phyloP scores from a whole-genome alignment of 2,113 vertebrate species.

The Coryphaenoides rupestris region DNA sequence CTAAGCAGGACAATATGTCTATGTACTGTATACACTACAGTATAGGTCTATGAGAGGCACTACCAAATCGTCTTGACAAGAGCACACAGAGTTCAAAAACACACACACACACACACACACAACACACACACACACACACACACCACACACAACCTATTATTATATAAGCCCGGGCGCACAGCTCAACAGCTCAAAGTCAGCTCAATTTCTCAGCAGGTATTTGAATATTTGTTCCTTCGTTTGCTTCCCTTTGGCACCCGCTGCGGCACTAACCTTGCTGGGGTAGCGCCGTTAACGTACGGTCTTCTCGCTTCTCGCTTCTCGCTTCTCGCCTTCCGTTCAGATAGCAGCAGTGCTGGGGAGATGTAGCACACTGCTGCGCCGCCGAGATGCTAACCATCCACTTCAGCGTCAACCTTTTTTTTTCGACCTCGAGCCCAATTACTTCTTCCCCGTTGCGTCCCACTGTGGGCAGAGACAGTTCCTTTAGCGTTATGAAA shows the following conservation, averaged over 20 bases:
- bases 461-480: slow-evolving; percentile 5
- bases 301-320: slow-evolving; percentile 47
- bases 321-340: slow-evolving; percentile 45
- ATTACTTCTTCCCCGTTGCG: slow-evolving; percentile 32
- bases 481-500: slow-evolving; percentile 29
- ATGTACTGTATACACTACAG: too few species aligned
- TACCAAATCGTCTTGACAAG: too few species aligned
- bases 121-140: too few species aligned
- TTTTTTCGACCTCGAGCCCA: slow-evolving; percentile 32
- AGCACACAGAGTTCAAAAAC: too few species aligned
- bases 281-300: slow-evolving; percentile 33
- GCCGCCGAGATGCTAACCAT: slow-evolving; percentile 36
- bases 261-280: slow-evolving; percentile 39
- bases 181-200: slow-evolving; percentile 16
- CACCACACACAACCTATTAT: too few species aligned
- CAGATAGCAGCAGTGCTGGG: slow-evolving; percentile 24
- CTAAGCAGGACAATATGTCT: too few species aligned
- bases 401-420: slow-evolving; percentile 37
- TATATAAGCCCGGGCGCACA: not conserved
- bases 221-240: slow-evolving; percentile 40
- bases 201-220: slow-evolving; percentile 44
- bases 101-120: too few species aligned
- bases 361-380: slow-evolving; percentile 12
- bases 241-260: slow-evolving; percentile 42
- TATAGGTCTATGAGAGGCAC: too few species aligned